A percentile compares a stretch with the other conserved stretches of the same genome.
phyloP scores from a whole-genome alignment of 2,888 invertebrate genomes.

The Syritta pipiens region DNA sequence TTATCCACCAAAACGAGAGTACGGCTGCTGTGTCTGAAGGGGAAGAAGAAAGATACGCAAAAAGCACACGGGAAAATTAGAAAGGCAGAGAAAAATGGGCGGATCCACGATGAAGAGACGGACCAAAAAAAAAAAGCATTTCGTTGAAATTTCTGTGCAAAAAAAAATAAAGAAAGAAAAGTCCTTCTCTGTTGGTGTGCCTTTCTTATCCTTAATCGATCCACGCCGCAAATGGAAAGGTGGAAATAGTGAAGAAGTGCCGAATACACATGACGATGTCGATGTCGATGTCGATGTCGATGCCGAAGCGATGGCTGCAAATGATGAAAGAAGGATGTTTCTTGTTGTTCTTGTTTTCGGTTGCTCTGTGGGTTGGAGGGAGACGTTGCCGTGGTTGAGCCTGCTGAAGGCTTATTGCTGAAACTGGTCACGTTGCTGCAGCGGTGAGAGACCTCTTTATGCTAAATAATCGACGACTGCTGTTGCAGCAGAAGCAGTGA shows the following conservation, averaged over 20 bases:
- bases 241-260: slow-evolving; percentile 54
- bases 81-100: slow-evolving; percentile 56
- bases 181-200: slow-evolving; percentile 36
- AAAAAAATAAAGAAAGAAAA: slow-evolving; percentile 28
- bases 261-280: neutral
- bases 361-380: slow-evolving; percentile 12
- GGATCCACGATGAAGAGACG: slow-evolving; percentile 54
- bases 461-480: slow-evolving; percentile 69
- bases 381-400: slow-evolving; percentile 27
- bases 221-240: slow-evolving; percentile 52
- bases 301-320: slow-evolving; percentile 65
- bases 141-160: slow-evolving; percentile 23
- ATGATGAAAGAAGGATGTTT: slow-evolving; percentile 49
- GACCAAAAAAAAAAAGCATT: slow-evolving; percentile 20
- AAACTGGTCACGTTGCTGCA: slow-evolving; percentile 68
- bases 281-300: slow-evolving; percentile 28
- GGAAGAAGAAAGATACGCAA: slow-evolving; percentile 36
- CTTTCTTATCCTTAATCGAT: slow-evolving; percentile 67
- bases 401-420: slow-evolving; percentile 66
- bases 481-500: slow-evolving; percentile 57
- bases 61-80: slow-evolving; percentile 26
- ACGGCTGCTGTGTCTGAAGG: slow-evolving; percentile 17
- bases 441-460: slow-evolving; percentile 69
- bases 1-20: slow-evolving; percentile 13
- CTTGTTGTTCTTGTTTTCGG: neutral